Base-by-base conservation (phyloP, 1,140 invertebrate species). In the Drosophila pectinifera region DNA sequence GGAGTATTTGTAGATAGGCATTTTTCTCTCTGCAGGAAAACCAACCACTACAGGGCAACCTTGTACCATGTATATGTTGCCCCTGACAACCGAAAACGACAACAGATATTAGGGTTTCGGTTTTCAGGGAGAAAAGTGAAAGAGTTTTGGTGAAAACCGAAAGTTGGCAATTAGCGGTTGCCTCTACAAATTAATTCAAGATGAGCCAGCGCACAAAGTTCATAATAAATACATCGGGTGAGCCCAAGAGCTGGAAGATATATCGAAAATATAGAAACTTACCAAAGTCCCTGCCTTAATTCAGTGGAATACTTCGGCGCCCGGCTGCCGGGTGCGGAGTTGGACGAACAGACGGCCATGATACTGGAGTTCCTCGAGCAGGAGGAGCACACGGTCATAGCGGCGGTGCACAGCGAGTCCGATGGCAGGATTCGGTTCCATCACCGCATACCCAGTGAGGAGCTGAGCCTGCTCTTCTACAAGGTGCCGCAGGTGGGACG, bases 361-460 rank as follows among this genome's bases (percentile, higher is more conserved):
- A 81, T 92, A 63, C 70, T 88, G 73, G 92, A 92, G 76, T 92
- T 92, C 63, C 75, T 92, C 48, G 90, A 92, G 78, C 91, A 90
- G 70, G 91, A 92, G 54, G 91, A 92, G 79, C 88, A 91, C 56
- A 92, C 90, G 38, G 78, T 92, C 62, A 86, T 92, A 54, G 79
- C 91, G 56, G 91, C 91, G 43, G 82, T 91, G 69, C 82, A 85
- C 74, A 81, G 85, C 73, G 91, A 91, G 72, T 72, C 78, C 49
- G 80, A 92, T 77, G 89, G 80, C 68, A 91, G 81, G 84, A 91
- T 92, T 72, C 81, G 90, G 69, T 92, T 92, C 82, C 91, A 92
- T 36, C 91, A 92, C 79, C 90, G 80, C 57, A 92, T 92, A 77
- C 91, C 91, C 36, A 91, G 74, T 56, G 92, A 92, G 24, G 86